Evolutionary conservation across 2,888 invertebrate species (phyloP).

Genomic region (Drosophila prostipennis): DNA sequence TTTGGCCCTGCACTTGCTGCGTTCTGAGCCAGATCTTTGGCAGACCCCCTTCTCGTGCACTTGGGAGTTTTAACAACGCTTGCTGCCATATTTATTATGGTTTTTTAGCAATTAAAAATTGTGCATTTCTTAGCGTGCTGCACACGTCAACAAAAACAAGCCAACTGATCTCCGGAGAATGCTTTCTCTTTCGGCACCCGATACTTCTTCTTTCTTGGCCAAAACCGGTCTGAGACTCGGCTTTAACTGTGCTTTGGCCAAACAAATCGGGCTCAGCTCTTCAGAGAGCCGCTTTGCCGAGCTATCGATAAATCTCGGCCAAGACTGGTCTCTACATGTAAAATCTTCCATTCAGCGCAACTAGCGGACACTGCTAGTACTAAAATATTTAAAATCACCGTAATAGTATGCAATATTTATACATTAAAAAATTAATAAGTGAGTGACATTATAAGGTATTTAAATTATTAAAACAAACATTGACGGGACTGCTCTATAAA

Average conservation of each 20-base stretch:
- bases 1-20: not conserved
- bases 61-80: slow-evolving; percentile 65
- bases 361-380: not conserved
- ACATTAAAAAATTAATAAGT: too few species aligned
- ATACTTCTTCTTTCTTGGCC: slow-evolving; percentile 39
- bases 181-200: slow-evolving; percentile 61
- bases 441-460: too few species aligned
- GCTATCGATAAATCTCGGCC: slow-evolving; percentile 29
- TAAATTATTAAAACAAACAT: too few species aligned
- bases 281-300: not conserved
- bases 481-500: too few species aligned
- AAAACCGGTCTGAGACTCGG: slow-evolving; percentile 60
- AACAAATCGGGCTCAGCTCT: slow-evolving; percentile 43
- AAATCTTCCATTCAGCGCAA: not conserved
- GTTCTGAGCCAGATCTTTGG: slow-evolving; percentile 16
- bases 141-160: slow-evolving; percentile 67
- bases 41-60: slow-evolving; percentile 24
- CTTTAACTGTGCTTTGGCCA: slow-evolving; percentile 18
- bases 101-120: slow-evolving; percentile 3
- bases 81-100: slow-evolving; percentile 51
- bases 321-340: not conserved
- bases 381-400: not conserved
- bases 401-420: slow-evolving; percentile 3
- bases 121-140: slow-evolving; percentile 48
- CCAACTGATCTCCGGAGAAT: slow-evolving; percentile 42